Conservation (phyloP, 2,888 invertebrate species). For the Busseola fusca region DNA sequence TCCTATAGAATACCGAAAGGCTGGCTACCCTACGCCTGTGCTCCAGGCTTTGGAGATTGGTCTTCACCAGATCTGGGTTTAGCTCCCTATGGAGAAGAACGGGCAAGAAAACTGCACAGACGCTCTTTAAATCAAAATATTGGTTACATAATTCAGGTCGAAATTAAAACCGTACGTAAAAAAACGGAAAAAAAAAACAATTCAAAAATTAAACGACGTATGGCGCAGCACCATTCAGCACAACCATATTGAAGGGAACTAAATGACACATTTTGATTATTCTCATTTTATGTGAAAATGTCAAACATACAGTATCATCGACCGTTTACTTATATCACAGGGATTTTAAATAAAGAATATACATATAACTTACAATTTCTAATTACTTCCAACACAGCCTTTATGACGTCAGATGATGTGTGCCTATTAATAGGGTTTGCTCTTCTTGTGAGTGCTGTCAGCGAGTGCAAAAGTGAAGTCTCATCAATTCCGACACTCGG, state of each 20-base stretch:
- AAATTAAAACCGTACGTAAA: neutral
- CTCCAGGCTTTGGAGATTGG: no score
- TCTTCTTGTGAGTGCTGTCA: conserved; percentile 38
- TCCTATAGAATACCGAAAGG: no score
- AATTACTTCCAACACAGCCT: conserved; percentile 48
- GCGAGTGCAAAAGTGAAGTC: conserved; percentile 43
- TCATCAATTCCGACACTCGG: conserved; percentile 43
- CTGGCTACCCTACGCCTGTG: no score
- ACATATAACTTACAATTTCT: conserved; percentile 48
- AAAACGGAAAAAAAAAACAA: neutral
- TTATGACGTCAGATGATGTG: conserved; percentile 41
- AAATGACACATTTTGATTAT: conserved; percentile 1
- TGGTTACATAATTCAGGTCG: neutral
- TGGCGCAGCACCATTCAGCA: neutral
- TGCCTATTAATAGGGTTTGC: conserved; percentile 46
- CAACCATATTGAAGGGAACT: neutral
- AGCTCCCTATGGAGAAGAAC: neutral
- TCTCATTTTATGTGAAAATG: neutral
- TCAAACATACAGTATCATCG: neutral
- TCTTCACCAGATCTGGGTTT: no score
- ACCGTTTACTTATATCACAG: neutral
- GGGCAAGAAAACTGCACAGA: neutral
- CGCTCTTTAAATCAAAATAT: neutral
- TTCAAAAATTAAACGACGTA: neutral
- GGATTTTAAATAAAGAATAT: neutral